These are phyloP conservation scores for Polylopha cassiicola DNA, from an alignment of 2,888 invertebrate species.

Conservation along the genomic window DNA sequence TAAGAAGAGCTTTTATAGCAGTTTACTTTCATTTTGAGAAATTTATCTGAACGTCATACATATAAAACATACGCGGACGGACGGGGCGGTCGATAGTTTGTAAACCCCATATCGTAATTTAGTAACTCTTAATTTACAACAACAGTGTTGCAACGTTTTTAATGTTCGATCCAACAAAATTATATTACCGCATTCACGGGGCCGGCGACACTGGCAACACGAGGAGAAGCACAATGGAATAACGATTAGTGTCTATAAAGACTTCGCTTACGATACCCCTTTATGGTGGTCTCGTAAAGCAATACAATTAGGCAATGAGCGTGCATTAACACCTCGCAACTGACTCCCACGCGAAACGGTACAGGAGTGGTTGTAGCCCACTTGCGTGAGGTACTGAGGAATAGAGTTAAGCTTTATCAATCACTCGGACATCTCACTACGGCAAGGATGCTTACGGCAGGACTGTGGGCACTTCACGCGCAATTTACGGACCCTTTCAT, in stretches of 20 bases:
- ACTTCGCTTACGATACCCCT: constrained; percentile 47
- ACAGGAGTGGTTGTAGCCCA: constrained; percentile 56
- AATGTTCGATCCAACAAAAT: constrained; percentile 35
- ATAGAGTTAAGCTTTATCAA: constrained; percentile 19
- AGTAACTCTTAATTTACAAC: constrained; percentile 28
- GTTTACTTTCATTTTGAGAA: too few relatives aligned
- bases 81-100: too few relatives aligned
- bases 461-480: constrained; percentile 42
- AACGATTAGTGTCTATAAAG: constrained; percentile 66
- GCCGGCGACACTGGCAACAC: constrained; percentile 40
- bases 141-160: constrained; percentile 32
- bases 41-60: too few relatives aligned
- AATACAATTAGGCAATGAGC: constrained; percentile 73
- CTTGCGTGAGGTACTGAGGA: constrained; percentile 37
- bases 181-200: constrained; percentile 39
- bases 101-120: constrained; percentile 10
- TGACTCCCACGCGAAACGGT: constrained; percentile 57
- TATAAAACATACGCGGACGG: too few relatives aligned
- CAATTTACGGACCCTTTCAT: constrained; percentile 29
- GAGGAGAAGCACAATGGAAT: constrained; percentile 46
- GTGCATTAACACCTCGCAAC: constrained; percentile 70
- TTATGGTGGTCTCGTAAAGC: constrained; percentile 66
- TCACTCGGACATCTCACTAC: constrained; percentile 21
- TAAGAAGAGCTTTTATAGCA: too few relatives aligned
- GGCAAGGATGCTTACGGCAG: constrained; percentile 28